Conservation (phyloP, 1,140 invertebrate species). For the Planococcus citri region DNA sequence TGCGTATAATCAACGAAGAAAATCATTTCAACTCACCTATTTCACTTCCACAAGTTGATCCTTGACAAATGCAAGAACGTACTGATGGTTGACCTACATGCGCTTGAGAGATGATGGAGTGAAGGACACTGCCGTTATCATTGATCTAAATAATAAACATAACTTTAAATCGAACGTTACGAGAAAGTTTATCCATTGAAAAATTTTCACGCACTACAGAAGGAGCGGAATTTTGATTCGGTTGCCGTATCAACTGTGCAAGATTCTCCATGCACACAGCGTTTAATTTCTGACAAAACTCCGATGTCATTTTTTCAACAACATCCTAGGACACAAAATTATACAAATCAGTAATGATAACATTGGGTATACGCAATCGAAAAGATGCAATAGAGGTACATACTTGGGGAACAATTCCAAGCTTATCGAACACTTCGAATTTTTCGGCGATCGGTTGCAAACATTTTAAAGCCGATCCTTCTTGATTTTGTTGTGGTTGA, state of each 20-base stretch:
- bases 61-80: background rate
- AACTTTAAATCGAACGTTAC: background rate
- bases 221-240: background rate
- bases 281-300: background rate
- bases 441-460: background rate
- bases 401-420: background rate
- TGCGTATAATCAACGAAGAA: background rate
- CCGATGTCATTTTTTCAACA: background rate
- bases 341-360: no score
- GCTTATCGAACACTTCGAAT: background rate
- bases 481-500: background rate
- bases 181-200: no score
- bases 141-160: background rate
- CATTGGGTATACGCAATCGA: no score
- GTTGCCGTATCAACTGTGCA: background rate
- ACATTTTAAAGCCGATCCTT: background rate
- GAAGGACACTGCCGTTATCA: background rate
- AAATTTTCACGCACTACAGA: background rate
- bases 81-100: background rate
- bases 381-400: no score
- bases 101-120: background rate
- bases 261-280: background rate
- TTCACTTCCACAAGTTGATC: background rate
- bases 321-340: background rate
- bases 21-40: background rate